phyloP scores from a whole-genome alignment of 2,113 vertebrate species.

The Panthera uncia region DNA sequence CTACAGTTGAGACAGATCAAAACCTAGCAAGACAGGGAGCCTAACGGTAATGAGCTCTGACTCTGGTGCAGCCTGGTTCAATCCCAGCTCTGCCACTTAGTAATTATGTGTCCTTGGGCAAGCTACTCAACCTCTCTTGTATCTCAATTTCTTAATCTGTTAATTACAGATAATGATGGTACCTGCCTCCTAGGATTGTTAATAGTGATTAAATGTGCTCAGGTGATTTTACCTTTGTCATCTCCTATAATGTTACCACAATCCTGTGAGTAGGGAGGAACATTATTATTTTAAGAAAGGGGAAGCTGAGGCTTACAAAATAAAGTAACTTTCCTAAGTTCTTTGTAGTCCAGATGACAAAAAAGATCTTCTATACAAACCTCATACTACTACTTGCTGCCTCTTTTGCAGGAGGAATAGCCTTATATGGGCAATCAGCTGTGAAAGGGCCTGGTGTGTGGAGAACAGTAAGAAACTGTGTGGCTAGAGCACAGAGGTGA shows the following conservation, averaged over 20 bases:
- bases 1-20: not conserved
- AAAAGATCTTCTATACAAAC: not conserved
- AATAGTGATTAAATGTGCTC: not conserved
- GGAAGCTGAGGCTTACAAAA: not conserved
- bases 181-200: not conserved
- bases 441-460: not conserved
- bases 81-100: not conserved
- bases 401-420: slow-evolving; percentile 7
- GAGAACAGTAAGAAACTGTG: not conserved
- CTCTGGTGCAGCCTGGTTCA: not conserved
- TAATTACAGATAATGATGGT: not conserved
- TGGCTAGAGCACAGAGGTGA: not conserved
- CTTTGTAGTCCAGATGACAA: not conserved
- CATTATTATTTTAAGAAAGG: not conserved
- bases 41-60: not conserved
- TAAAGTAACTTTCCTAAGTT: not conserved
- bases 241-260: not conserved
- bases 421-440: not conserved
- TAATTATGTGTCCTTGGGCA: not conserved
- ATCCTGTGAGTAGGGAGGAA: not conserved
- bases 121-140: not conserved
- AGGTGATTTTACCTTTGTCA: slow-evolving; percentile 4
- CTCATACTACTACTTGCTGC: not conserved
- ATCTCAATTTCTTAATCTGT: not conserved
- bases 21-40: not conserved